Evolutionary conservation across 2,888 invertebrate species (phyloP), one percentile per base, ranked within the genome.

Genomic region (Xestia xanthographa): DNA sequence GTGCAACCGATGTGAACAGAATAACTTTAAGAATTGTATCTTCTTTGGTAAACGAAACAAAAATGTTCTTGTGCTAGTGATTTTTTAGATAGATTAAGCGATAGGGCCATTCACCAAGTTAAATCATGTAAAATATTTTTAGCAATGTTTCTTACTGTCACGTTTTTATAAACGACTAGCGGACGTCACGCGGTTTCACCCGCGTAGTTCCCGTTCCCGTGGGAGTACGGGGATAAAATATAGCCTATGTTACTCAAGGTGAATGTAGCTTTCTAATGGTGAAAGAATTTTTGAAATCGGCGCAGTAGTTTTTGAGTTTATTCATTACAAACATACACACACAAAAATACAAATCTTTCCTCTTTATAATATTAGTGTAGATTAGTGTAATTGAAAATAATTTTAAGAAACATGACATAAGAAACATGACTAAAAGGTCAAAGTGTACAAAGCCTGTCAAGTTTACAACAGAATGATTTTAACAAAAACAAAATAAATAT

Each of bases 11-110:
- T 72, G 75, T 71, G 68, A 17, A 14, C 56, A 48, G 75, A 86
- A 82, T 78, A 84, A 75, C 56, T 73, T 82, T 50, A 82, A 63
- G 20, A 63, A 41, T 53, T 58, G n/a, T 63, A 60, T 76, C 56
- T 53, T 56, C 53, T 66, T 73, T 58, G 5, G 14, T 29, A 20
- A 34, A 66, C 1, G 34, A 50, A 66, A 63, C 26, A 50, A 58
- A 29, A 1, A 20, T 34, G 53, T 38, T 62, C 14, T 60, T 11
- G 2, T 20, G 20, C 45, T 17, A 1, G 45, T 45, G 43, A 14
- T 48, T 48, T 48, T 45, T 20, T 20, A 20, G 8, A 48, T 0
- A 48, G 20, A n/a, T n/a, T n/a, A 53, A n/a, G 53, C 22, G 22
- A 48, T 22, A 20, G 22, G 22, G 48, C 3, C 8, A 9, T 53